These are phyloP conservation scores for Agapornis canus DNA, from an alignment of 2,797 vertebrate species.

Conservation along the genomic window DNA sequence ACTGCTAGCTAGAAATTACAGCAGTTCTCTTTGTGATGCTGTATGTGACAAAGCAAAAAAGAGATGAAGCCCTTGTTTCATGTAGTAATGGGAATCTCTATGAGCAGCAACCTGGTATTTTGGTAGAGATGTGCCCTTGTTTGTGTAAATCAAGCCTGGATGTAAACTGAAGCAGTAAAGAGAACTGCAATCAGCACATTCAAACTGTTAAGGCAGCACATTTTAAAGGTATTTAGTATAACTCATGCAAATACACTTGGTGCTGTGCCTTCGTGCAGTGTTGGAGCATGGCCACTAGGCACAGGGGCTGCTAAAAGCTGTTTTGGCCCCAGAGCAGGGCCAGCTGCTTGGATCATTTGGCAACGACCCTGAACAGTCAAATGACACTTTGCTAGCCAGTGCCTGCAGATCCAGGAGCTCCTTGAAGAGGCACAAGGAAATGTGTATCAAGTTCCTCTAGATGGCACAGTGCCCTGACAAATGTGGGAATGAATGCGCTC, in stretches of 20 bases:
- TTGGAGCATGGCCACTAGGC: not conserved
- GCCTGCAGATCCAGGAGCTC: not conserved
- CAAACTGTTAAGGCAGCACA: not conserved
- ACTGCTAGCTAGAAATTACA: not conserved
- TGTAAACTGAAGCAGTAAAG: not conserved
- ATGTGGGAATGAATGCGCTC: rapidly evolving
- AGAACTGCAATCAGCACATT: not conserved
- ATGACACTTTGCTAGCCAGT: not conserved
- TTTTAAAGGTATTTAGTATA: not conserved
- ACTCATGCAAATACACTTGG: not conserved
- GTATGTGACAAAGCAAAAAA: not conserved
- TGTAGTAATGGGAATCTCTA: not conserved
- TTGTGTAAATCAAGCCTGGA: not conserved
- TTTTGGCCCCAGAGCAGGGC: not conserved
- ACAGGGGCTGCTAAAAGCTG: not conserved
- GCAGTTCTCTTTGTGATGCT: not conserved
- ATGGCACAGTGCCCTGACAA: constrained; percentile 20
- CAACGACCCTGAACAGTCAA: rapidly evolving
- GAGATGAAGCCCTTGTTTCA: not conserved
- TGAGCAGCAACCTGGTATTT: not conserved
- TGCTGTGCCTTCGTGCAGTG: not conserved
- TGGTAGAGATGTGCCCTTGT: not conserved
- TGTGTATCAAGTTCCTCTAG: not conserved
- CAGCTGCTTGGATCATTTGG: rapidly evolving
- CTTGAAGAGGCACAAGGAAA: rapidly evolving